A percentile compares a stretch with the other conserved stretches of the same genome.
phyloP scores from a whole-genome alignment of 2,888 invertebrate genomes.

The Tineola bisselliella region DNA sequence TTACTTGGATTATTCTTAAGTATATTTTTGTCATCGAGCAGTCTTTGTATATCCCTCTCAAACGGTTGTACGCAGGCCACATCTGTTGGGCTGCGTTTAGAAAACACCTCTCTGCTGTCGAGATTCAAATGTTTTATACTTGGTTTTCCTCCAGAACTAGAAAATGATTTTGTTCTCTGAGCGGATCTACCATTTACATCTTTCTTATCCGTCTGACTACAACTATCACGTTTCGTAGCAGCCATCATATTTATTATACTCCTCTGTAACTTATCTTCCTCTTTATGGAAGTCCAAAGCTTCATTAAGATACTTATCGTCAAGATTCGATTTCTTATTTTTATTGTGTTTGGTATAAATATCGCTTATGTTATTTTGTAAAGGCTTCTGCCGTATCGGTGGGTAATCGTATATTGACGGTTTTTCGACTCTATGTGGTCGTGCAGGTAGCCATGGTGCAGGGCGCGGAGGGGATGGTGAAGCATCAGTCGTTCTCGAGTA shows the following conservation, averaged over 20 bases:
- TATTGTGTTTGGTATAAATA: constrained; percentile 47
- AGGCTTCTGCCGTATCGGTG: constrained; percentile 64
- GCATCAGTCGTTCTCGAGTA: constrained; percentile 83
- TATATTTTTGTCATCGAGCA: constrained; percentile 77
- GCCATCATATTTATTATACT: constrained; percentile 64
- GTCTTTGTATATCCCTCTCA: constrained; percentile 81
- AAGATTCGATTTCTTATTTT: constrained; percentile 45
- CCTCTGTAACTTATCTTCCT: constrained; percentile 57
- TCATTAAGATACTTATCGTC: constrained; percentile 54
- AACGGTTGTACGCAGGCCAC: constrained; percentile 72
- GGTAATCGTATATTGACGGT: constrained; percentile 65
- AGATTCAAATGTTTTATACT: constrained; percentile 63
- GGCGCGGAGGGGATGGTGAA: constrained; percentile 69
- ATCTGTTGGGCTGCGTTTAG: constrained; percentile 57
- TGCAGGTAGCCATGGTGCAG: constrained; percentile 60
- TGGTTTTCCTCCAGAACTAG: constrained; percentile 60
- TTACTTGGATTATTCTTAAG: constrained; percentile 71
- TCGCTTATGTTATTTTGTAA: constrained; percentile 43
- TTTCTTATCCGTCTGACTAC: constrained; percentile 74
- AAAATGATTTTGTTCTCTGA: constrained; percentile 60
- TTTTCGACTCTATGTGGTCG: constrained; percentile 59
- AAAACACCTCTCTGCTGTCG: constrained; percentile 52
- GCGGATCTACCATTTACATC: constrained; percentile 52
- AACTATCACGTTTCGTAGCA: constrained; percentile 69
- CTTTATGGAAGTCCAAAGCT: constrained; percentile 46